Percentiles rank a stretch among this genome's conserved stretches.
These are phyloP conservation scores for Drosophila ustulata DNA, from an alignment of 2,888 invertebrate species.

Conservation along the genomic window DNA sequence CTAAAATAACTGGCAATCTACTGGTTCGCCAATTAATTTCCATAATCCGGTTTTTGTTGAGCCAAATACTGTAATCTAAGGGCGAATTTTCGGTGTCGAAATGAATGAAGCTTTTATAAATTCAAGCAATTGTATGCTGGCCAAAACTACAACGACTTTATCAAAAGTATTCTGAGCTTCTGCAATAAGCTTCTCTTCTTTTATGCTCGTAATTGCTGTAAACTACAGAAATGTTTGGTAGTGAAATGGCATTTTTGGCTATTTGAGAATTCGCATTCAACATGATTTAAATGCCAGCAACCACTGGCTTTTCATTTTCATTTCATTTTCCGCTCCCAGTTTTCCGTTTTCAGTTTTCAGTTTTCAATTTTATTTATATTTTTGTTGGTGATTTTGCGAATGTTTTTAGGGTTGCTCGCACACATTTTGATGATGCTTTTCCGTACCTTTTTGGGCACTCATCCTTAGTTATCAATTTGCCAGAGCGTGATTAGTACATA, in stretches of 20 bases:
- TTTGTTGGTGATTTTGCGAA: conserved; percentile 9
- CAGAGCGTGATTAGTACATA: conserved; percentile 61
- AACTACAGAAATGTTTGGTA: conserved; percentile 16
- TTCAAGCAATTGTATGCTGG: conserved; percentile 31
- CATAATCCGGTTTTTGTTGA: conserved; percentile 42
- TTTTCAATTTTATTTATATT: not conserved
- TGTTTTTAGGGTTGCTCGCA: not conserved
- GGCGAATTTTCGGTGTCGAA: conserved; percentile 22
- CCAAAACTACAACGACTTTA: conserved; percentile 1
- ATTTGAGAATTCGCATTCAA: conserved; percentile 45
- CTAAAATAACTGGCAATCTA: not conserved
- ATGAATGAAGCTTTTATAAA: conserved; percentile 55
- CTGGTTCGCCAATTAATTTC: conserved; percentile 54
- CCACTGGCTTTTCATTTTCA: conserved; percentile 14
- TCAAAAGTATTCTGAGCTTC: conserved; percentile 16
- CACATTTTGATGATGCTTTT: conserved; percentile 8
- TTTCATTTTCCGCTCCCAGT: conserved; percentile 2
- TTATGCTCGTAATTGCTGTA: conserved; percentile 47
- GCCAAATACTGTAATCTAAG: not conserved
- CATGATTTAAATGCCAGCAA: conserved; percentile 11
- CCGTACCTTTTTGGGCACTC: not conserved
- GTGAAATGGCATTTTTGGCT: conserved; percentile 13
- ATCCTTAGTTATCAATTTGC: conserved; percentile 33
- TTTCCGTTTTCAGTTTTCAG: not conserved
- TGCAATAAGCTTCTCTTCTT: conserved; percentile 25